Base-by-base conservation (phyloP, 2,888 invertebrate species). In the Oxyteleia sp. region DNA sequence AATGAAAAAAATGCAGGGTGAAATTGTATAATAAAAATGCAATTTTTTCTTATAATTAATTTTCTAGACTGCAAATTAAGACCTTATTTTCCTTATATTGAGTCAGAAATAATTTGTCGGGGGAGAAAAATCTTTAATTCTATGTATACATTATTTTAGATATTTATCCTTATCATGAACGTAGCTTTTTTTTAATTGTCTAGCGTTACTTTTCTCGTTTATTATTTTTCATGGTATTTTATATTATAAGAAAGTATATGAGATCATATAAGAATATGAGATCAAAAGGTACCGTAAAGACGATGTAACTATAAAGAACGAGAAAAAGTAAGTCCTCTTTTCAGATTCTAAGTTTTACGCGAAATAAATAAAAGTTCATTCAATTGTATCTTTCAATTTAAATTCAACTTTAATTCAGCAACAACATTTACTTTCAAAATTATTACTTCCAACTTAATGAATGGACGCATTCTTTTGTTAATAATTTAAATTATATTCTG, bases 401-500 rank as follows among this genome's bases (percentile, higher is more conserved):
- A 38, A 38, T 38, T 38, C 38, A 38, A 38, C n/a, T 38, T 38
- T 11, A 38, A 38, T n/a, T 38, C 13, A 38, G 13, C 38, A 38
- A 38, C 11, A 38, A 38, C 38, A 13, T 38, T 38, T 38, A 38
- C 2, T n/a, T n/a, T 38, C n/a, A 38, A 38, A 38, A 38, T 38
- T 11, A 38, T 38, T 38, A n/a, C n/a, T 13, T 38, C n/a, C 38
- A 13, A 38, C 8, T n/a, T 38, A 13, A 11, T 11, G n/a, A 38
- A 38, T 38, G 38, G n/a, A 13, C n/a, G 38, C 38, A 38, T 38
- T 38, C 38, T 38, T 38, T 38, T 38, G 38, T 38, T 38, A 38
- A 38, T 38, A 38, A 38, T 38, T 38, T n/a, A 4, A 38, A n/a
- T 38, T 38, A 38, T 7, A 38, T 38, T 38, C n/a, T 7, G 38